Percentiles rank a stretch among this genome's conserved stretches.
These are phyloP conservation scores for Tetragnatha montana DNA, from an alignment of 2,888 invertebrate species.

Conservation along the genomic window DNA sequence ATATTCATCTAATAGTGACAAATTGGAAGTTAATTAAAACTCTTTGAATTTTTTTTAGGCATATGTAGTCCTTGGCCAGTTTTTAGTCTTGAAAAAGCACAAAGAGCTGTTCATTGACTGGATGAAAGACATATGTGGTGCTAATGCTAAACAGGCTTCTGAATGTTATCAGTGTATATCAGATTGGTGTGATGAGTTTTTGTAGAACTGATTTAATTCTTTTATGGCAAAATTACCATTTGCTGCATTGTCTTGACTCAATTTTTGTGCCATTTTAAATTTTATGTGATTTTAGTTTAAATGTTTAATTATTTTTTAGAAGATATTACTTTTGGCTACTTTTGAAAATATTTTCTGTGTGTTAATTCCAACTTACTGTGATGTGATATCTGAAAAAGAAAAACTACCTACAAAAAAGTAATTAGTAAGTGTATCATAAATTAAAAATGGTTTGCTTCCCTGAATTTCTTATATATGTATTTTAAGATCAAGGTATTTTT, in stretches of 20 bases:
- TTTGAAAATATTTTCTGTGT: too few relatives aligned
- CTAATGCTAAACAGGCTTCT: slow-evolving; percentile 92
- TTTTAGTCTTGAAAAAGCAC: slow-evolving; percentile 94
- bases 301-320: too few relatives aligned
- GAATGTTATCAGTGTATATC: slow-evolving; percentile 96
- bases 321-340: too few relatives aligned
- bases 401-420: too few relatives aligned
- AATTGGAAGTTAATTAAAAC: background rate
- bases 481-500: too few relatives aligned
- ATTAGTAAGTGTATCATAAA: too few relatives aligned
- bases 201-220: slow-evolving; percentile 79
- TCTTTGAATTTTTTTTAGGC: slow-evolving; percentile 83
- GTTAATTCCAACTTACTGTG: too few relatives aligned
- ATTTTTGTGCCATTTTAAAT: too few relatives aligned
- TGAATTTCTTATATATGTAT: too few relatives aligned
- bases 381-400: too few relatives aligned
- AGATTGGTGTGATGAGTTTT: slow-evolving; percentile 98
- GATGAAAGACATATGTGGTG: slow-evolving; percentile 95
- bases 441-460: too few relatives aligned
- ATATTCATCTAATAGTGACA: background rate
- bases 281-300: too few relatives aligned
- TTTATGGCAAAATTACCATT: background rate
- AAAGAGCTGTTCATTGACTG: slow-evolving; percentile 96
- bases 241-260: background rate
- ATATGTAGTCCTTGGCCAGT: slow-evolving; percentile 97